These are phyloP conservation scores for Gopherus flavomarginatus DNA, from an alignment of 2,113 vertebrate species.

Conservation along the genomic window DNA sequence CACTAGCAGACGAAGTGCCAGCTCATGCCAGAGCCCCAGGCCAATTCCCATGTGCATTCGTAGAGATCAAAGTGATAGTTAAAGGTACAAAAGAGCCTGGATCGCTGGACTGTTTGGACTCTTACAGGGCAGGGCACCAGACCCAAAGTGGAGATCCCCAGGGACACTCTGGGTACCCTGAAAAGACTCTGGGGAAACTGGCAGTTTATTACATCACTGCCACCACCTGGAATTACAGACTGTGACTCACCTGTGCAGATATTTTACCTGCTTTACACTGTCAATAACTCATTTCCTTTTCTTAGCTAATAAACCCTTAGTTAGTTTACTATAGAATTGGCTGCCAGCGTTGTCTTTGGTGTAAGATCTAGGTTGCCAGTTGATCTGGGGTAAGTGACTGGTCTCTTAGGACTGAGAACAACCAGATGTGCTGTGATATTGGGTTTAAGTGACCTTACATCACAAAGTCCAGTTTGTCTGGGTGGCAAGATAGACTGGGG, in stretches of 20 bases:
- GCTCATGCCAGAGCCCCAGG: neutral
- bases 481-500: neutral
- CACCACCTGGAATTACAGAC: neutral
- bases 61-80: neutral
- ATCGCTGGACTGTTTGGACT: neutral
- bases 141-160: neutral
- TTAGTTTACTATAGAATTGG: no score
- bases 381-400: neutral
- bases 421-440: neutral
- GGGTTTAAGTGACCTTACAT: neutral
- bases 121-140: neutral
- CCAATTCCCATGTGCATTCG: neutral
- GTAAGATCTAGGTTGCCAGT: neutral
- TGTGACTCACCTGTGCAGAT: neutral
- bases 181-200: neutral
- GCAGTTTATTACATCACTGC: neutral
- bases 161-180: neutral
- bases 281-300: neutral
- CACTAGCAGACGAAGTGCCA: neutral
- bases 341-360: neutral
- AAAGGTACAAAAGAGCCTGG: neutral
- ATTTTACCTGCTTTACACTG: neutral
- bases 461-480: neutral
- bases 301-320: neutral
- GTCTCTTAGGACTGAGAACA: neutral